Conservation (phyloP, 2,888 invertebrate species). For the Macrophya annulata region DNA sequence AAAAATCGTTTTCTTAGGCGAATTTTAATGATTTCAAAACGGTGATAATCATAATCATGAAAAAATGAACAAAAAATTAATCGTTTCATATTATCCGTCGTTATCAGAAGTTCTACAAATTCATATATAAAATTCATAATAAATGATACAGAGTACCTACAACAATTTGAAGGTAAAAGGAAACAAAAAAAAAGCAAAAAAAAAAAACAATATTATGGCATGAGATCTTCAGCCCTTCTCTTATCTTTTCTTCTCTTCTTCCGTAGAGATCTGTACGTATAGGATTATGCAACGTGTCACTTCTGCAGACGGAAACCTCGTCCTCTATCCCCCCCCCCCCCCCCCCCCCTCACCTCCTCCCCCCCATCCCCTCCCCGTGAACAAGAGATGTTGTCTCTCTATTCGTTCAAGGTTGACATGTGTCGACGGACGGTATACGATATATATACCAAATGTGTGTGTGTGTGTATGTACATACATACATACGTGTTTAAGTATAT, state of each 20-base stretch:
- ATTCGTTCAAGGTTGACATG: slow-evolving; percentile 41
- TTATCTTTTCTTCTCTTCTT: not conserved
- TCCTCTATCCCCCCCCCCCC: not conserved
- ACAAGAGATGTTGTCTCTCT: slow-evolving; percentile 47
- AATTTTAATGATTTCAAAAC: not conserved
- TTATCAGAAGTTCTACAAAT: not conserved
- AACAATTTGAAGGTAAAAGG: no score
- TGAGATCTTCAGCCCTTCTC: not conserved
- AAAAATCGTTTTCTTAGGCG: not conserved
- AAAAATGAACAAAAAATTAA: not conserved
- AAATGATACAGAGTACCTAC: no score
- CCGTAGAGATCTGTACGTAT: not conserved
- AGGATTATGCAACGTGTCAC: slow-evolving; percentile 30
- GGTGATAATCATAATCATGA: not conserved
- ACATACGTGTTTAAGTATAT: not conserved
- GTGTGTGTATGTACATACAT: no score
- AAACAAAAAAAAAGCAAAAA: not conserved
- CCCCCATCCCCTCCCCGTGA: not conserved
- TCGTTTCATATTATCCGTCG: not conserved
- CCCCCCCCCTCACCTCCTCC: no score
- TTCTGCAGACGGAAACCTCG: slow-evolving; percentile 25
- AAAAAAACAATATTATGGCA: not conserved
- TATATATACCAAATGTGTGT: not conserved
- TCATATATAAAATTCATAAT: not conserved
- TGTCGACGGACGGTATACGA: slow-evolving; percentile 26